phyloP scores from a whole-genome alignment of 1,140 invertebrate species.

The Meteorus sp. region DNA sequence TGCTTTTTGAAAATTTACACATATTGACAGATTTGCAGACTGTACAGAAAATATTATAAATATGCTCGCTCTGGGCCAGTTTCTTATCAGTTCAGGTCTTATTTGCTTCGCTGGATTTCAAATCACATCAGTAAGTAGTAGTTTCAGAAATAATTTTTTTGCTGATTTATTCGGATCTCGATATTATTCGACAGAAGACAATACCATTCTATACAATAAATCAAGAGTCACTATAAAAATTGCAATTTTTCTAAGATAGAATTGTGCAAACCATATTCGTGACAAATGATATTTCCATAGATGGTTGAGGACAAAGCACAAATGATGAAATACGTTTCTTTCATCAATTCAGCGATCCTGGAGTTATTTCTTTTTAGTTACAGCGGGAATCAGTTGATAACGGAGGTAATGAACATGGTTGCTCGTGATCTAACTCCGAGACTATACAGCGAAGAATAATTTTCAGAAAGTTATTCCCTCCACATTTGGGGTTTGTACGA shows the following conservation, averaged over 20 bases:
- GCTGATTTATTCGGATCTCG: no score
- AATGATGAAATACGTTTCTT: constrained; percentile 26
- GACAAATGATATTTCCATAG: no score
- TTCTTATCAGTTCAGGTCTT: constrained; percentile 24
- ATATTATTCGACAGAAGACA: no score
- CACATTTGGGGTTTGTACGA: background rate
- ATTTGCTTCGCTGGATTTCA: constrained; percentile 30
- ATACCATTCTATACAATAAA: no score
- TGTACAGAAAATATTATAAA: constrained; percentile 42
- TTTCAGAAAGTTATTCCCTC: no score
- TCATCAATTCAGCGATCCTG: constrained; percentile 36
- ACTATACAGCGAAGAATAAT: background rate
- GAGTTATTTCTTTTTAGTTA: constrained; percentile 49
- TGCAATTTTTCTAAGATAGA: no score
- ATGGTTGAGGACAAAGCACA: constrained; percentile 36
- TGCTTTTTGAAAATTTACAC: constrained; percentile 10
- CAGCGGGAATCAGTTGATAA: constrained; percentile 39
- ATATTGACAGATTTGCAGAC: constrained; percentile 42
- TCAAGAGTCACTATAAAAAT: no score
- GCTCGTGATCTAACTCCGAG: background rate
- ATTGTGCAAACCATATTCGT: no score
- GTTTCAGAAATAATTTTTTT: constrained; percentile 7
- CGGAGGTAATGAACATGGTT: constrained; percentile 31
- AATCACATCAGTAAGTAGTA: constrained; percentile 40
- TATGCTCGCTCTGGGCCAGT: constrained; percentile 41